phyloP scores from a whole-genome alignment of 1,140 invertebrate species.

The Protaetia brevitarsis region DNA sequence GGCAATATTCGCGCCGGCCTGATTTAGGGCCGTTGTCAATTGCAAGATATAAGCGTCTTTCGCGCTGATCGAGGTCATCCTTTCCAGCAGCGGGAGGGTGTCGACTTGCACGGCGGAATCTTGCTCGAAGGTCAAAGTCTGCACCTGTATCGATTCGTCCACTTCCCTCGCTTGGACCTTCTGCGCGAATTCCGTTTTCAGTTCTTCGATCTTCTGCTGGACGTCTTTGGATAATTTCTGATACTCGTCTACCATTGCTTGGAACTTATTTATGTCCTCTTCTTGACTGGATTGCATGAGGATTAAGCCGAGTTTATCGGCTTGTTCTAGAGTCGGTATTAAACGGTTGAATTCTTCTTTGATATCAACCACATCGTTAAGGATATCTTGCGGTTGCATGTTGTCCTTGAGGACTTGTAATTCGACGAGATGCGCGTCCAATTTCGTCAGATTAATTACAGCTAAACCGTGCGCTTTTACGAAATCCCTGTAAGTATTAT shows the following conservation, averaged over 20 bases:
- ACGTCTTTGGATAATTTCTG: conserved; percentile 64
- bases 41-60: conserved; percentile 77
- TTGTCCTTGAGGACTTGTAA: conserved; percentile 58
- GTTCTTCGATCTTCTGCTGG: conserved; percentile 52
- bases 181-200: conserved; percentile 52
- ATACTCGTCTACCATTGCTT: conserved; percentile 67
- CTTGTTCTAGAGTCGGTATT: conserved; percentile 53
- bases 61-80: conserved; percentile 65
- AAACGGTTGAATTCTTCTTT: not conserved
- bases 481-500: conserved; percentile 63
- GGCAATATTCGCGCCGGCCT: conserved; percentile 58
- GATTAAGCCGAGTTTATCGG: conserved; percentile 58
- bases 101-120: conserved; percentile 76
- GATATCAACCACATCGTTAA: conserved; percentile 44
- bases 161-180: conserved; percentile 49
- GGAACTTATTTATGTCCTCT: conserved; percentile 55
- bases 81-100: conserved; percentile 57
- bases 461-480: conserved; percentile 66
- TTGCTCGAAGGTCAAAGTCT: conserved; percentile 70
- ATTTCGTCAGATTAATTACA: conserved; percentile 63
- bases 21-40: conserved; percentile 63
- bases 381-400: conserved; percentile 47
- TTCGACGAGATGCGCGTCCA: conserved; percentile 67
- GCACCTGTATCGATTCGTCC: conserved; percentile 64
- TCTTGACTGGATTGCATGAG: conserved; percentile 57